Evolutionary conservation across 2,888 invertebrate species (phyloP).

Genomic region (Caenorhabditis drosophilae): DNA sequence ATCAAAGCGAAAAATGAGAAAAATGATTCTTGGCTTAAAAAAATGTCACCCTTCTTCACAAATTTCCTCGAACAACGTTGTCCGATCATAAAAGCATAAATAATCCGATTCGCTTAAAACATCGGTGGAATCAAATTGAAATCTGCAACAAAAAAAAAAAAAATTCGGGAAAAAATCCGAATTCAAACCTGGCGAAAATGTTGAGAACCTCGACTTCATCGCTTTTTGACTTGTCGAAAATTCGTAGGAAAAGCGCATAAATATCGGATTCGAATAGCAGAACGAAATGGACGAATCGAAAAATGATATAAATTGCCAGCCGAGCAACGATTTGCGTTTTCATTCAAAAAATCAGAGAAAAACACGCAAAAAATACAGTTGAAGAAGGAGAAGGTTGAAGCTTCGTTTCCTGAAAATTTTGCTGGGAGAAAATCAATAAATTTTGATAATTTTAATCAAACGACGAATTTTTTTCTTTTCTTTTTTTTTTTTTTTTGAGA

Average conservation of each 20-base stretch:
- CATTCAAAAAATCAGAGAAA: too few species aligned
- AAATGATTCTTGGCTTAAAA: neutral
- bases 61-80: slow-evolving; percentile 26
- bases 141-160: slow-evolving; percentile 6
- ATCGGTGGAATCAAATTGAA: slow-evolving; percentile 21
- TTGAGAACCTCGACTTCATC: slow-evolving; percentile 35
- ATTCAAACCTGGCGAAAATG: slow-evolving; percentile 38
- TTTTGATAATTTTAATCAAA: too few species aligned
- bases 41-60: slow-evolving; percentile 24
- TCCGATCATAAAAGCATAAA: slow-evolving; percentile 16
- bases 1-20: neutral
- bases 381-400: too few species aligned
- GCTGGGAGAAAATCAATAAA: too few species aligned
- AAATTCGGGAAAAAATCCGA: neutral
- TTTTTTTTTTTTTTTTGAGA: too few species aligned
- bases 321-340: slow-evolving; percentile 12
- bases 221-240: slow-evolving; percentile 14
- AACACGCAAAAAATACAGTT: too few species aligned
- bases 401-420: too few species aligned
- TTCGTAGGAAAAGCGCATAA: slow-evolving; percentile 20
- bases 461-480: too few species aligned
- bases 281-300: slow-evolving; percentile 24
- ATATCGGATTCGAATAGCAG: slow-evolving; percentile 32
- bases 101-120: slow-evolving; percentile 21
- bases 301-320: slow-evolving; percentile 17